Evolutionary conservation across 53 echinoderm and acorn worm genomes (phyloP), one percentile per base, ranked within the genome.

Genomic region (Paracentrotus lividus): DNA sequence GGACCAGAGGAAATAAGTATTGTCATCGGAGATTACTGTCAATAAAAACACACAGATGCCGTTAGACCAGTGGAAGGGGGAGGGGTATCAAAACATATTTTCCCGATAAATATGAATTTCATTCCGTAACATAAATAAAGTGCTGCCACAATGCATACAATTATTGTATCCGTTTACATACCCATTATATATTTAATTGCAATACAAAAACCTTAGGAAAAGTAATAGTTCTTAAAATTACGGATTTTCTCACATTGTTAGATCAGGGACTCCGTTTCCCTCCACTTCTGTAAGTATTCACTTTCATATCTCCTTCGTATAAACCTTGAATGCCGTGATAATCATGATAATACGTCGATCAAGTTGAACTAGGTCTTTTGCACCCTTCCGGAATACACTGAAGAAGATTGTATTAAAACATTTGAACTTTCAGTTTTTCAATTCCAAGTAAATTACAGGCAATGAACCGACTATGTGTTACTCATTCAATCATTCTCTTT

Each of bases 1-100:
- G 81, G n/a, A 81, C 9, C 81, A 81, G 1, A 81, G 43, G 81
- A 81, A 81, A 81, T 81, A 26, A 29, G 27, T 45, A 45, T 81
- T 81, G 47, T n/a, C n/a, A 24, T 3, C 9, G 26, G 47, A 45
- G 47, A 2, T 81, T 24, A 47, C 44, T 76, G 40, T 76, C 18
- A 76, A 45, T 45, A 81, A n/a, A n/a, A n/a, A 15, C 9, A 21
- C 47, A 81, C 23, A 13, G 27, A 26, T 42, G 81, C 15, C 26
- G 47, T 24, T 24, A 81, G 81, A 81, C 23, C 16, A 45, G 38
- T 36, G 18, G 27, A 27, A 16, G 8, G 64, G 10, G 64, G 31
- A 64, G 13, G 18, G 31, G 64, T 64, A 29, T 10, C 31, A 1
- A 64, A 57, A 64, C 64, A 64, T 10, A 29, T 64, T 31, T 64